Conservation (phyloP, 2,888 invertebrate species). For the Palloptera scutellata region DNA sequence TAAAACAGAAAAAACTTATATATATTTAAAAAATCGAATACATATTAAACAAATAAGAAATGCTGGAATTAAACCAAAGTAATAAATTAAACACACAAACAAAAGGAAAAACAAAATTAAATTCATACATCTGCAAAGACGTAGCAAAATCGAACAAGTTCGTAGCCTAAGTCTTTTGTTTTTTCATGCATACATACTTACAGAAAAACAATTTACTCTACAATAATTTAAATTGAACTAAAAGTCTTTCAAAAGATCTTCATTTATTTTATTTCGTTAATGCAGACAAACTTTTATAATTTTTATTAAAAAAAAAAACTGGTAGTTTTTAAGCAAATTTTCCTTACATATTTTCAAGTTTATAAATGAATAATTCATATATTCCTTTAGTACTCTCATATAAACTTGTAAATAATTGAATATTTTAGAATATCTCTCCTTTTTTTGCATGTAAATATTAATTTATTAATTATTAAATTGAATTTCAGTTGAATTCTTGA, state of each 20-base stretch:
- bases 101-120: conserved; percentile 25
- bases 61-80: conserved; percentile 65
- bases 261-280: conserved; percentile 2
- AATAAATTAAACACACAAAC: conserved; percentile 35
- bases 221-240: conserved; percentile 31
- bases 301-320: background rate
- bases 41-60: conserved; percentile 37
- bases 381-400: background rate
- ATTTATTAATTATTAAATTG: background rate
- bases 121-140: conserved; percentile 19
- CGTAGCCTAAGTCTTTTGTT: conserved; percentile 57
- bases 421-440: background rate
- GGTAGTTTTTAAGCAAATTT: background rate
- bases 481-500: too few species aligned
- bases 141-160: conserved; percentile 40
- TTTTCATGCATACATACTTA: conserved; percentile 7
- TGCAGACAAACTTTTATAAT: conserved; percentile 37
- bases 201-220: conserved; percentile 7
- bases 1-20: too few species aligned
- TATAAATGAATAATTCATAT: background rate
- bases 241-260: conserved; percentile 54
- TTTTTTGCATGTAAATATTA: background rate
- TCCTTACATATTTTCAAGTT: background rate
- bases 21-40: background rate
- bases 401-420: background rate